phyloP scores from a whole-genome alignment of 2,113 vertebrate species.

The Callopanchax toddi region DNA sequence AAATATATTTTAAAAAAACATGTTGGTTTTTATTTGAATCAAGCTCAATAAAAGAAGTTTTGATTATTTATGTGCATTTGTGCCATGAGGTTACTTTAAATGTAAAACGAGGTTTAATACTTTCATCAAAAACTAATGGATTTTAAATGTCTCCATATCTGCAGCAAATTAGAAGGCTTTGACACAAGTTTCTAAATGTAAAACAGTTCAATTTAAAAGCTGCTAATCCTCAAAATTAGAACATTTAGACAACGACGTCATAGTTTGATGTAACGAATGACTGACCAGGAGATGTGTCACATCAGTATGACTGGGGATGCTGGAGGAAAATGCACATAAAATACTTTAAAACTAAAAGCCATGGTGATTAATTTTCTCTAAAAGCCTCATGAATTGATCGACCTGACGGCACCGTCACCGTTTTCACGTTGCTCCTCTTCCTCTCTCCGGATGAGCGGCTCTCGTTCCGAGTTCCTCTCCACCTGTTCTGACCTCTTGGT shows the following conservation, averaged over 20 bases:
- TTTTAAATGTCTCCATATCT: neutral
- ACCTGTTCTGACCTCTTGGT: slow-evolving; percentile 72
- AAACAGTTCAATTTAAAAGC: neutral
- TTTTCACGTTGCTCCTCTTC: slow-evolving; percentile 45
- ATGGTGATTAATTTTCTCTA: too few species aligned
- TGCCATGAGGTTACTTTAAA: too few species aligned
- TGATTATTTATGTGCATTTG: too few species aligned
- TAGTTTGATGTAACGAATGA: too few species aligned
- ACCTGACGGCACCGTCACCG: slow-evolving; percentile 7
- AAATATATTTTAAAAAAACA: too few species aligned
- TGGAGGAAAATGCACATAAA: neutral
- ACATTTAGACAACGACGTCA: too few species aligned
- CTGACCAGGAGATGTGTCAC: too few species aligned
- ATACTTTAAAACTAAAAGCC: neutral
- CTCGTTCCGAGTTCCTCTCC: slow-evolving; percentile 50
- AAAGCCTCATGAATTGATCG: slow-evolving; percentile 56
- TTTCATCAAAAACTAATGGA: neutral
- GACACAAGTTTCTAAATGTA: neutral
- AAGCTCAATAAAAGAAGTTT: too few species aligned
- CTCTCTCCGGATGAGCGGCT: slow-evolving; percentile 63
- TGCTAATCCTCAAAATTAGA: neutral
- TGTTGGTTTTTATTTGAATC: too few species aligned
- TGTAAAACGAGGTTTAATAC: too few species aligned
- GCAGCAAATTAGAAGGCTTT: neutral
- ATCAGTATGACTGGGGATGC: too few species aligned